Percentiles rank a stretch among this genome's conserved stretches.
phyloP scores from a whole-genome alignment of 1,140 invertebrate species.

The Frieseomelitta varia region DNA sequence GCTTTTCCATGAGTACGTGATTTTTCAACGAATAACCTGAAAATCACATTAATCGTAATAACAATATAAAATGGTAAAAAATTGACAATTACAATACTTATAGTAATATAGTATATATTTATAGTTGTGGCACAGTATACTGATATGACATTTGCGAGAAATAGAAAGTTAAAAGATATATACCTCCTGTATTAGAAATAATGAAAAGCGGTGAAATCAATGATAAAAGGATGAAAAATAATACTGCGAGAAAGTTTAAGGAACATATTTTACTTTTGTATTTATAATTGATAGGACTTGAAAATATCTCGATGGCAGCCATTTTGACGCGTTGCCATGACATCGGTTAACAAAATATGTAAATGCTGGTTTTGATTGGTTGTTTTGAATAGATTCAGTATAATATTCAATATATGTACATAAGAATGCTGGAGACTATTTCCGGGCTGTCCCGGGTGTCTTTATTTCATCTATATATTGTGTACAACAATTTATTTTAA shows the following conservation, averaged over 20 bases:
- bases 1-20: conserved; percentile 74
- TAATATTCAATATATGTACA: too few species aligned
- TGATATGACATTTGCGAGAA: background rate
- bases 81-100: background rate
- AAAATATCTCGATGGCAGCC: conserved; percentile 75
- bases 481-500: too few species aligned
- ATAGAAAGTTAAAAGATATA: background rate
- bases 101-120: background rate
- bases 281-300: conserved; percentile 75
- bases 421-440: too few species aligned
- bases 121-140: background rate
- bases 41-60: conserved; percentile 22
- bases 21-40: conserved; percentile 77
- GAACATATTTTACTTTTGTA: conserved; percentile 74
- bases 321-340: conserved; percentile 54
- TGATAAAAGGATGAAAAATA: conserved; percentile 63
- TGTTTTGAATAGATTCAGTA: too few species aligned
- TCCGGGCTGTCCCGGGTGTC: too few species aligned
- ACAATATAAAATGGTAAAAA: background rate
- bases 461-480: too few species aligned
- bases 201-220: conserved; percentile 74
- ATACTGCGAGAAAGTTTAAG: conserved; percentile 70
- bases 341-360: conserved; percentile 14
- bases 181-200: conserved; percentile 76
- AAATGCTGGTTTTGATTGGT: background rate